Evolutionary conservation across 2,113 vertebrate genomes (phyloP).

Genomic region (Lanius collurio): DNA sequence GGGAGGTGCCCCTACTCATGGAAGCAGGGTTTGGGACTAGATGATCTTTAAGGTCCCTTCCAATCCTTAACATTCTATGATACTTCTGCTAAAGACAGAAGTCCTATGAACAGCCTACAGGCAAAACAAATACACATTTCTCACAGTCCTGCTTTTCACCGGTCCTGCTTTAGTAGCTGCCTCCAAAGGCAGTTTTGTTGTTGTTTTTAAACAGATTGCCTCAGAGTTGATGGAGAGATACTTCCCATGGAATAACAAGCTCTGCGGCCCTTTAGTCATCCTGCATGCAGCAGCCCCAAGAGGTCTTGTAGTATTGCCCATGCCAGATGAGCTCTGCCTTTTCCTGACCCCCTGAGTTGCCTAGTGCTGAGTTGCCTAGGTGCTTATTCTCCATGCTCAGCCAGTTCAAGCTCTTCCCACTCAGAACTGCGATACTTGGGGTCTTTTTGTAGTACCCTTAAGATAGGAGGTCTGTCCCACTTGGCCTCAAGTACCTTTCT

Average conservation of each 20-base stretch:
- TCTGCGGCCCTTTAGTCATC: not conserved
- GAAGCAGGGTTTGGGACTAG: rapidly evolving
- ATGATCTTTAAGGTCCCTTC: not conserved
- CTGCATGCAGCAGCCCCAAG: not conserved
- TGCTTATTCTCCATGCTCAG: not conserved
- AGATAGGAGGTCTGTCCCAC: not conserved
- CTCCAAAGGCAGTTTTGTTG: not conserved
- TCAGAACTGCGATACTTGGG: not conserved
- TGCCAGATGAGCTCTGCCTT: not conserved
- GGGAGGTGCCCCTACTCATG: not conserved
- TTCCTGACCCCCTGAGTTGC: not conserved
- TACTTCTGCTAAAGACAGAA: not conserved
- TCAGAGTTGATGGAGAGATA: not conserved
- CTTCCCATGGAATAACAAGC: not conserved
- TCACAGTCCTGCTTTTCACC: not conserved
- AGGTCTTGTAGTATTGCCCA: not conserved
- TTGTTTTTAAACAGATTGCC: not conserved
- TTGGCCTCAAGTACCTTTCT: not conserved
- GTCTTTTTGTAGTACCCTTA: not conserved
- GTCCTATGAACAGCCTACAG: not conserved
- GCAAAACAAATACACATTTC: not conserved
- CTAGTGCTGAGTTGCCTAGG: not conserved
- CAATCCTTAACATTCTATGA: not conserved
- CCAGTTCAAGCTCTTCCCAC: not conserved
- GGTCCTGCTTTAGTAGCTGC: not conserved